Evolutionary conservation across 2,113 vertebrate species (phyloP).

Genomic region (Nipponia nippon): DNA sequence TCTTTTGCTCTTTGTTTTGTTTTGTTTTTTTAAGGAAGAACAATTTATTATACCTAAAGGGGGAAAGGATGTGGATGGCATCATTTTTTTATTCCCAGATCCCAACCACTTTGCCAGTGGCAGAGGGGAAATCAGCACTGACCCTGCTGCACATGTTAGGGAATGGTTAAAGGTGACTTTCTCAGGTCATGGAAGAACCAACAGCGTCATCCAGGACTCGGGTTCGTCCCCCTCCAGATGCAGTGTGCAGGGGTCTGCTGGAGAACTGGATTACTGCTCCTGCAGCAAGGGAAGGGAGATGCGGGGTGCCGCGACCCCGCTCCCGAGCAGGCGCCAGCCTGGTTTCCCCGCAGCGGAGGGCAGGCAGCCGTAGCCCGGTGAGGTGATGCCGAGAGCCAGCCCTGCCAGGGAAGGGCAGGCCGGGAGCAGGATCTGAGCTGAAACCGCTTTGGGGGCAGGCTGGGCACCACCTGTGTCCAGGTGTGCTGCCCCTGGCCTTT

Average conservation of each 20-base stretch:
- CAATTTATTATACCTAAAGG: neutral
- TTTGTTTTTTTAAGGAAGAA: neutral
- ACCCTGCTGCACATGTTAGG: neutral
- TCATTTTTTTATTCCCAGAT: neutral
- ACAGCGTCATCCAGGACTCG: accelerated
- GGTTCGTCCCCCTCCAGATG: neutral
- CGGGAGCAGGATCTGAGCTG: neutral
- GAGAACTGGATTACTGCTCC: neutral
- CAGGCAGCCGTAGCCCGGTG: accelerated
- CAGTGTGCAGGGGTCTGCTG: neutral
- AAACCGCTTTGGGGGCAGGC: neutral
- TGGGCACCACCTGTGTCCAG: neutral
- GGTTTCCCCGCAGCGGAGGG: neutral
- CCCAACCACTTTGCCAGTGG: neutral
- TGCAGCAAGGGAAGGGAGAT: neutral
- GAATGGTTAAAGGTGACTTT: neutral
- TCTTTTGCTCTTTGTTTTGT: neutral
- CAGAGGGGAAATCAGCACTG: neutral
- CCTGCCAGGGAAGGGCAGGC: neutral
- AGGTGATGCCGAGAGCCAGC: accelerated
- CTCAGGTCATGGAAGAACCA: neutral
- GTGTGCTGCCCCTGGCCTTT: neutral
- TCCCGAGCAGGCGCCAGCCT: neutral
- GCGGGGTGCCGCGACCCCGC: neutral
- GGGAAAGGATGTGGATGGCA: neutral